Evolutionary conservation across 2,888 invertebrate genomes (phyloP).

Genomic region (Chrysolina americana): DNA sequence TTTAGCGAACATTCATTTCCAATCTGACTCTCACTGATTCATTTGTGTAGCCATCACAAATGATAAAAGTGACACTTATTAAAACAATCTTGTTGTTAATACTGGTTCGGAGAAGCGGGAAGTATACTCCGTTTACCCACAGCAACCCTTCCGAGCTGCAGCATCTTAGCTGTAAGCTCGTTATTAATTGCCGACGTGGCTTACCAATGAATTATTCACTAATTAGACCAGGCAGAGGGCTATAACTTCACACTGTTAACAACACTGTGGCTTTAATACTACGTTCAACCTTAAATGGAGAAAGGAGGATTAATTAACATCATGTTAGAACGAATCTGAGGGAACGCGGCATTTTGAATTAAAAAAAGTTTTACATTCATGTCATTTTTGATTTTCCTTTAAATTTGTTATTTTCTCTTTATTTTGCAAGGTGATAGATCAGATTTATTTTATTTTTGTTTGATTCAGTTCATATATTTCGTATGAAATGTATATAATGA

Average conservation of each 20-base stretch:
- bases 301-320: conserved; percentile 26
- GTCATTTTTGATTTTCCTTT: too few relatives aligned
- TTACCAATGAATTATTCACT: conserved; percentile 72
- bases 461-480: neutral
- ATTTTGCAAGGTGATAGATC: neutral
- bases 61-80: conserved; percentile 27
- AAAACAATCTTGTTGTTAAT: conserved; percentile 23
- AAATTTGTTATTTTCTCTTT: too few relatives aligned
- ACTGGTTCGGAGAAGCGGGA: conserved; percentile 14
- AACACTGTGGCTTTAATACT: conserved; percentile 63
- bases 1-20: neutral
- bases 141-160: conserved; percentile 44
- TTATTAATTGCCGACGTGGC: conserved; percentile 71
- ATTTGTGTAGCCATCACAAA: conserved; percentile 4
- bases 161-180: conserved; percentile 49
- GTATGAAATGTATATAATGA: too few relatives aligned
- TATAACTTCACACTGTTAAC: conserved; percentile 66
- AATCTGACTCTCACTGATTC: neutral
- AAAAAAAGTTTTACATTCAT: conserved; percentile 2
- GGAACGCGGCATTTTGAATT: conserved; percentile 9
- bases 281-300: conserved; percentile 34
- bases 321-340: conserved; percentile 8
- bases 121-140: conserved; percentile 52
- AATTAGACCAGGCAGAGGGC: conserved; percentile 70
- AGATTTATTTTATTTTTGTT: neutral